Evolutionary conservation across 2,797 vertebrate species (phyloP), one percentile per base, ranked within the genome.

Genomic region (Intellagama lesueurii): DNA sequence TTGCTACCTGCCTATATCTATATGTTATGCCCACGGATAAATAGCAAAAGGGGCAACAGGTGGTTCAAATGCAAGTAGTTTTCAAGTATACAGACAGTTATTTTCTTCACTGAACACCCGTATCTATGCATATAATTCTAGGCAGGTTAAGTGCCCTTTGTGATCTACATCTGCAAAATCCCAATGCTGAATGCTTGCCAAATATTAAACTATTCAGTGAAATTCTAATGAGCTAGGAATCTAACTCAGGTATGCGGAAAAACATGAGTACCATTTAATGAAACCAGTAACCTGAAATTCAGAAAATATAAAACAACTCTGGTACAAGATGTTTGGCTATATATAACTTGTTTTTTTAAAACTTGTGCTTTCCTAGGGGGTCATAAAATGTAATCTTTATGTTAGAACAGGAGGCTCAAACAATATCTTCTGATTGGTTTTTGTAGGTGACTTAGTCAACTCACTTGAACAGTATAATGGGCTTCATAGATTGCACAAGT

Each of bases 191-290:
- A 44, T 79, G 49, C 69, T 4, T 70, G 30, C 44, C 19, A 80
- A 86, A 86, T 47, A n/a, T 68, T 86, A 85, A 52, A 86, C 76
- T 66, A 78, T 32, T 68, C 44, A 73, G 56, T n/a, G 19, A 32
- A 52, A 78, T 68, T 68, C 17, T 66, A 66, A 85, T 19, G 40
- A 35, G 35, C 60, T 66, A 66, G 64, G 5, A 3, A 64, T 77
- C 64, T 47, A 66, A 86, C 16, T 66, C 12, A 44, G 52, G 26
- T 4, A 76, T 77, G 40, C 35, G 19, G 12, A n/a, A 40, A 72
- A 52, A 30, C 82, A 84, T 73, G 5, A 30, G 66, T 44, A 70
- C 17, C 4, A 70, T 32, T 72, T 49, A 69, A 79, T 60, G 68
- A 26, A 69, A 73, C 3, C 16, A 22, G n/a, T 72, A 60, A 72